Conservation (phyloP, 2,888 invertebrate species). For the Hypolimnas misippus region DNA sequence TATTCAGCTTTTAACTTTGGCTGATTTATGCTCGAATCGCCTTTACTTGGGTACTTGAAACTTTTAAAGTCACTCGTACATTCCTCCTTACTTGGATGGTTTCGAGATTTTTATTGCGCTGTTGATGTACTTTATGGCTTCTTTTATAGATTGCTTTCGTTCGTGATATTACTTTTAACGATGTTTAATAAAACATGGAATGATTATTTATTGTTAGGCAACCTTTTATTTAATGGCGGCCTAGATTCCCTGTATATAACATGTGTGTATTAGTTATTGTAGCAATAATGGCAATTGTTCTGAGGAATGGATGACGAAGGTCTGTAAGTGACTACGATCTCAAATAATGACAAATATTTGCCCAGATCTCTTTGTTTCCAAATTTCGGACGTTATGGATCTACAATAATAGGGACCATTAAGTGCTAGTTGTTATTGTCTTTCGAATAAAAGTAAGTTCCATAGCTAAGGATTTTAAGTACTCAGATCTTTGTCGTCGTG, state of each 20-base stretch:
- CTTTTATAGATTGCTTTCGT: not conserved
- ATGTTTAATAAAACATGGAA: not conserved
- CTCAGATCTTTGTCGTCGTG: too few relatives aligned
- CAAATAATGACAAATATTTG: too few relatives aligned
- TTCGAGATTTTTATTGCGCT: slow-evolving; percentile 2
- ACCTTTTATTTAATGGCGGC: not conserved
- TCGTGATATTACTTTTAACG: not conserved
- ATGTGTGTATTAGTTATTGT: not conserved
- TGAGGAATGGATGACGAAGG: too few relatives aligned
- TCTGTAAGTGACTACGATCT: too few relatives aligned
- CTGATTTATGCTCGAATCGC: slow-evolving; percentile 14
- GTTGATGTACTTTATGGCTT: slow-evolving; percentile 9
- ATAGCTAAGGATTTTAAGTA: too few relatives aligned
- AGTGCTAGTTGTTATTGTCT: too few relatives aligned
- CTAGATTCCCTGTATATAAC: too few relatives aligned
- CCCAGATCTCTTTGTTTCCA: too few relatives aligned
- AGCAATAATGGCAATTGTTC: too few relatives aligned
- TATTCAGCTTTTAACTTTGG: slow-evolving; percentile 15
- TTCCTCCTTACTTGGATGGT: not conserved
- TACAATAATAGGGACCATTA: too few relatives aligned
- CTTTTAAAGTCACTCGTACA: slow-evolving; percentile 3
- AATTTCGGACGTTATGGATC: too few relatives aligned
- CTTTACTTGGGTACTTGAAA: slow-evolving; percentile 17
- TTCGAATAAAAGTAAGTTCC: too few relatives aligned
- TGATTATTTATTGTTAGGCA: not conserved